phyloP scores from a whole-genome alignment of 2,797 vertebrate genomes.

The Erpetoichthys calabaricus region DNA sequence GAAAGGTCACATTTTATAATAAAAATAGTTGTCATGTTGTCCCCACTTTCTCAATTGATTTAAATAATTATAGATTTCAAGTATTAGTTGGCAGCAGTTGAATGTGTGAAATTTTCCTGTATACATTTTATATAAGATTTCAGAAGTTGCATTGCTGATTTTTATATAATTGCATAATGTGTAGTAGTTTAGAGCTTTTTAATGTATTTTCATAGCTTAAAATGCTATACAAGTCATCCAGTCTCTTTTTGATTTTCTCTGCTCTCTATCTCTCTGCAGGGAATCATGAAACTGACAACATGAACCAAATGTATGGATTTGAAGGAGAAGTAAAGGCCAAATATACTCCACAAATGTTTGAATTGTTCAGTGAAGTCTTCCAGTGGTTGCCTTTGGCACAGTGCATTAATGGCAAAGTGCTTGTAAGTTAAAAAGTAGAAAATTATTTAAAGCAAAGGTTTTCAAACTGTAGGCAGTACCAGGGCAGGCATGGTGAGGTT shows the following conservation, averaged over 20 bases:
- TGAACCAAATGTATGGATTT: conserved; percentile 97
- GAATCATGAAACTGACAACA: conserved; percentile 93
- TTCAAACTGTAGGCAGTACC: neutral
- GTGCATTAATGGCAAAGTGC: conserved; percentile 80
- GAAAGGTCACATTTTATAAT: too few relatives aligned
- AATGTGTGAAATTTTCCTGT: too few relatives aligned
- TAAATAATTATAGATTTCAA: too few relatives aligned
- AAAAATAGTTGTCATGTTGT: too few relatives aligned
- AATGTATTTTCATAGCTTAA: too few relatives aligned
- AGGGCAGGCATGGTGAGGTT: neutral
- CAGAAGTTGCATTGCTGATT: too few relatives aligned
- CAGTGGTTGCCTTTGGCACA: conserved; percentile 90
- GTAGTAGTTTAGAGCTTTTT: too few relatives aligned
- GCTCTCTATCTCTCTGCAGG: conserved; percentile 37
- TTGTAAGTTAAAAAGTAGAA: conserved; percentile 47
- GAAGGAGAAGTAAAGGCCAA: conserved; percentile 94
- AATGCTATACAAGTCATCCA: too few relatives aligned
- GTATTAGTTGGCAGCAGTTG: too few relatives aligned
- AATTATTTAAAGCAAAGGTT: neutral
- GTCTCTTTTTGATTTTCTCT: neutral
- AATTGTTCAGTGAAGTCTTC: conserved; percentile 94
- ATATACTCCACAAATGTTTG: conserved; percentile 92
- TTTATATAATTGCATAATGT: too few relatives aligned
- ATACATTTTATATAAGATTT: too few relatives aligned
- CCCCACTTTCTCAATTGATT: too few relatives aligned